These are phyloP conservation scores for Chrysomallon squamiferum DNA, from an alignment of 1,140 invertebrate species.

Conservation along the genomic window DNA sequence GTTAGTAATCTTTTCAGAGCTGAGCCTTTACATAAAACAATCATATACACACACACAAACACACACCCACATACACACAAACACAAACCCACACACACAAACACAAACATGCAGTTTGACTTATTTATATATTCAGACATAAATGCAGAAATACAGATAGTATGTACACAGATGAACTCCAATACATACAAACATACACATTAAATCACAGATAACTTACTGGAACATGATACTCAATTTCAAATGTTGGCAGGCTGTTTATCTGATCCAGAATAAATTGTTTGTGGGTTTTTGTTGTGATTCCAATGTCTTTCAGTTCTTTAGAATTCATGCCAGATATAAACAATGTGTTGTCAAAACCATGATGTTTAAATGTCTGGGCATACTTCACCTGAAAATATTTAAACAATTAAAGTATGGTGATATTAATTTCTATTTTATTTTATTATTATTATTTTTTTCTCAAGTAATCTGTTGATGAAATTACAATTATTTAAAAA, in stretches of 20 bases:
- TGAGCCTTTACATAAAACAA: too few species aligned
- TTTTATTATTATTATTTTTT: too few species aligned
- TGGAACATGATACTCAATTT: constrained; percentile 45
- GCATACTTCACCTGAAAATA: constrained; percentile 7
- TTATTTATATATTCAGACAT: neutral
- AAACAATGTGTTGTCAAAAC: constrained; percentile 46
- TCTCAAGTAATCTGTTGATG: too few species aligned
- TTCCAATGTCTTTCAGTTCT: constrained; percentile 42
- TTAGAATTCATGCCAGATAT: constrained; percentile 45
- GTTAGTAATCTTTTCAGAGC: too few species aligned
- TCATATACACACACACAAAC: neutral
- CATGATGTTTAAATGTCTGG: constrained; percentile 31
- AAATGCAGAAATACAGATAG: neutral
- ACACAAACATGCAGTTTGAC: neutral
- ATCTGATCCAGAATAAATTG: constrained; percentile 36
- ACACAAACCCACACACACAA: constrained; percentile 7
- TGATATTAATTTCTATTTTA: too few species aligned
- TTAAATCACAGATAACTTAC: too few species aligned
- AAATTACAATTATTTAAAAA: too few species aligned
- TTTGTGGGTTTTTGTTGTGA: constrained; percentile 30
- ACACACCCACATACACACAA: constrained; percentile 2
- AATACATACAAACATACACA: too few species aligned
- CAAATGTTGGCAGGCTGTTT: constrained; percentile 35
- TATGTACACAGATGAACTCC: too few species aligned
- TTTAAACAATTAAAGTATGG: too few species aligned